Percentiles rank a stretch among this genome's conserved stretches.
These are phyloP conservation scores for Ypsolopha sequella DNA, from an alignment of 2,888 invertebrate species.

Conservation along the genomic window DNA sequence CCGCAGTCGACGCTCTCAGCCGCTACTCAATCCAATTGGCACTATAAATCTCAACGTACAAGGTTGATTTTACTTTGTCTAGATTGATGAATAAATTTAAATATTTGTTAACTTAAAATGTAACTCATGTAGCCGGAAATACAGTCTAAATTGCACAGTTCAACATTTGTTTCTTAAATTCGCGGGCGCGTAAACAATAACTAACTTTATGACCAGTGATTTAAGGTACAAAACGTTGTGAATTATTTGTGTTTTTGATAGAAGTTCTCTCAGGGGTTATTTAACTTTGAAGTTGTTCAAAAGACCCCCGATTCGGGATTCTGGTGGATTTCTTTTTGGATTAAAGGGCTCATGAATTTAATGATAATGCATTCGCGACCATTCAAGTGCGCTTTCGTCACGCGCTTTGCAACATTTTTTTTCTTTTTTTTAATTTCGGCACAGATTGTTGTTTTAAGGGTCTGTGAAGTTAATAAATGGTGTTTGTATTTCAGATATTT, in stretches of 20 bases:
- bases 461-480: neutral
- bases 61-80: neutral
- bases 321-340: slow-evolving; percentile 68
- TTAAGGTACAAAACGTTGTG: slow-evolving; percentile 2
- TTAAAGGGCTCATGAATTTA: slow-evolving; percentile 67
- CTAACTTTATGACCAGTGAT: slow-evolving; percentile 5
- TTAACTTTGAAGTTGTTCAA: slow-evolving; percentile 66
- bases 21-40: neutral
- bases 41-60: neutral
- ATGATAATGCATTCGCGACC: slow-evolving; percentile 58
- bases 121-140: slow-evolving; percentile 69
- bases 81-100: slow-evolving; percentile 57
- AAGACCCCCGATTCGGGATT: slow-evolving; percentile 64
- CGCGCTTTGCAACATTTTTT: slow-evolving; percentile 15
- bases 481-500: neutral
- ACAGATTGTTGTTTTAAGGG: neutral
- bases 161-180: slow-evolving; percentile 1
- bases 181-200: neutral
- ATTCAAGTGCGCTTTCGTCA: slow-evolving; percentile 43
- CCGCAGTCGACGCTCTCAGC: slow-evolving; percentile 1
- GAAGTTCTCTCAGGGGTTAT: slow-evolving; percentile 1
- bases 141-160: slow-evolving; percentile 64
- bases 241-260: neutral
- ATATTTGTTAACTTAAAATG: slow-evolving; percentile 71
- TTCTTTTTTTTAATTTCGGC: neutral